A percentile compares a stretch with the other conserved stretches of the same genome.
Conservation (phyloP, 2,888 invertebrate genomes). For the Ariolimax columbianus region DNA sequence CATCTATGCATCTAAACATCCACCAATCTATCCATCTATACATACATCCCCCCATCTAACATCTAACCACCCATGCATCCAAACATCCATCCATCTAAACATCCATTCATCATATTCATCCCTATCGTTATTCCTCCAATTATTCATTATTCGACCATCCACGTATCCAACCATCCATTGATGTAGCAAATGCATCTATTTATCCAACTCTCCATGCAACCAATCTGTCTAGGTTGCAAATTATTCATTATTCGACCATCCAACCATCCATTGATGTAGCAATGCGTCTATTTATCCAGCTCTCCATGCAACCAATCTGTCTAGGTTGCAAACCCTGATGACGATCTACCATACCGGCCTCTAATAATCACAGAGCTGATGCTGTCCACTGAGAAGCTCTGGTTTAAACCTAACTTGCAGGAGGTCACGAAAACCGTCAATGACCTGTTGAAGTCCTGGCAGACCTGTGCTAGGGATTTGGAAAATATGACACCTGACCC, state of each 20-base stretch:
- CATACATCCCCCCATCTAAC: not conserved
- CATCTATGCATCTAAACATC: too few species aligned
- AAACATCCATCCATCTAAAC: too few species aligned
- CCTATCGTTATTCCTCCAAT: too few species aligned
- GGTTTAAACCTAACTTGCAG: not conserved
- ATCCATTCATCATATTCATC: too few species aligned
- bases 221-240: not conserved
- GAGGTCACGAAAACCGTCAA: not conserved
- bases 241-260: too few species aligned
- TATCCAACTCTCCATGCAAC: not conserved
- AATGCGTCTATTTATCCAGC: not conserved
- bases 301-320: not conserved
- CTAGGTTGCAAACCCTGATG: not conserved
- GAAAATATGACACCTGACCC: conserved; percentile 46
- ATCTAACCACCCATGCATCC: not conserved
- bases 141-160: too few species aligned
- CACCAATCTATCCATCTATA: not conserved
- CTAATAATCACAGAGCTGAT: conserved; percentile 28
- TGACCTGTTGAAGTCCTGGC: conserved; percentile 39
- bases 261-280: not conserved
- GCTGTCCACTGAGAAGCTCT: conserved; percentile 7
- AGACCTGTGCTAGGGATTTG: conserved; percentile 24
- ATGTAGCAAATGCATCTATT: not conserved
- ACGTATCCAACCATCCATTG: not conserved
- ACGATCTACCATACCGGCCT: conserved; percentile 36